Evolutionary conservation across 2,113 vertebrate species (phyloP), one percentile per base, ranked within the genome.

Genomic region (Charina bottae): DNA sequence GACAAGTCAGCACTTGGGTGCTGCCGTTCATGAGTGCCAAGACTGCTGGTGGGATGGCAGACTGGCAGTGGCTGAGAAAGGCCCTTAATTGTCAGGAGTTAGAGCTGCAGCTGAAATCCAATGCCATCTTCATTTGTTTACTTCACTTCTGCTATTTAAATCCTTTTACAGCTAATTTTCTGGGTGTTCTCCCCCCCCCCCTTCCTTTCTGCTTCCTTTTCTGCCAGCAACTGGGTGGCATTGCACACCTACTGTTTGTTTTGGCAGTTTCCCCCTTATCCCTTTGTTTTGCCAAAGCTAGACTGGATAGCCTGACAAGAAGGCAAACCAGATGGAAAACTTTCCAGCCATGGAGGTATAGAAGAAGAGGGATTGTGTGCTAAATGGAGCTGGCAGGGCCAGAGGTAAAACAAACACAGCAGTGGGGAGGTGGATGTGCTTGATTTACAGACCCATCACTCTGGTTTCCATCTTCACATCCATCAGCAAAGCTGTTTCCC

Each of bases 391-490:
- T 89, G 53, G 85, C 78, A 90, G 68, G 58, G 83, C 68, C 83
- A 19, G 28, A 49, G 24, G 0, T 87, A 86, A 94, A 94, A 10
- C 37, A 91, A 92, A 87, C 53, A 92, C 7, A 55, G 60, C 24
- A 33, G 60, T 93, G 90, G 58, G 33, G 55, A 92, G 85, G 88
- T 42, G 88, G 28, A 53, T 33, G 59, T 1, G 33, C 55, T 8
- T 78, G 23, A 88, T 91, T 93, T 92, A n/a, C 3, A 55, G 85
- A 26, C 37, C 92, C 85, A 83, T 64, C 60, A 37, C 3, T 24
- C 1, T 58, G 93, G 21, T 89, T 94, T 87, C 83, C 24, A 56
- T 26, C 26, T 88, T 88, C 93, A 83, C 54, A 83, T 93, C 87
- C 87, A 92, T 10, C 4, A 0, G 46, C 89, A 86, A 53, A 89